These are phyloP conservation scores for Oxyura jamaicensis DNA, from an alignment of 2,113 vertebrate species.

Conservation along the genomic window DNA sequence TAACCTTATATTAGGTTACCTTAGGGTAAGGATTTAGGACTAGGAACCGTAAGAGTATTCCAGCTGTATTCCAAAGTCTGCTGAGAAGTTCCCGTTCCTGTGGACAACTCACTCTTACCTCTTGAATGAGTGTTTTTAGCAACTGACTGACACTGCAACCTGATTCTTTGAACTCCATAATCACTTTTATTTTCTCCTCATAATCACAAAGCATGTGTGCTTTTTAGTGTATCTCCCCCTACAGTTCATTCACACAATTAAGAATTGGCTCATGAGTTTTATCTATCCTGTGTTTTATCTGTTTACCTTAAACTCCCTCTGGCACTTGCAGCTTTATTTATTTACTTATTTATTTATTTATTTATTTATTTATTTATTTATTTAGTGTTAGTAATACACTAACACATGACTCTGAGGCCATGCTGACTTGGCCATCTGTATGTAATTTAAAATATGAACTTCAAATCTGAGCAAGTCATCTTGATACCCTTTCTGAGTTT, in stretches of 20 bases:
- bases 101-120: not conserved
- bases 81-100: not conserved
- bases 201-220: not conserved
- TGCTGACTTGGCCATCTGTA: not conserved
- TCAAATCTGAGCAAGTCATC: not conserved
- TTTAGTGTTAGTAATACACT: not conserved
- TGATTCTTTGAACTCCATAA: not conserved
- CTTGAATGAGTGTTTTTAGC: not conserved
- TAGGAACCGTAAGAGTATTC: not conserved
- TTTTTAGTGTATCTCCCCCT: not conserved
- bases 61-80: not conserved
- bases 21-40: not conserved
- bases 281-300: not conserved
- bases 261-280: not conserved
- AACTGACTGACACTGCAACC: not conserved
- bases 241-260: not conserved
- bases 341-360: not conserved
- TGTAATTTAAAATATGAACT: not conserved
- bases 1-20: not conserved
- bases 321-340: not conserved
- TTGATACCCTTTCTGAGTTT: not conserved
- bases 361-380: not conserved
- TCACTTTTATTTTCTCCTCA: not conserved
- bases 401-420: not conserved
- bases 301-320: not conserved